Evolutionary conservation across 2,797 vertebrate genomes (phyloP), one percentile per base, ranked within the genome.

Genomic region (Emys orbicularis): DNA sequence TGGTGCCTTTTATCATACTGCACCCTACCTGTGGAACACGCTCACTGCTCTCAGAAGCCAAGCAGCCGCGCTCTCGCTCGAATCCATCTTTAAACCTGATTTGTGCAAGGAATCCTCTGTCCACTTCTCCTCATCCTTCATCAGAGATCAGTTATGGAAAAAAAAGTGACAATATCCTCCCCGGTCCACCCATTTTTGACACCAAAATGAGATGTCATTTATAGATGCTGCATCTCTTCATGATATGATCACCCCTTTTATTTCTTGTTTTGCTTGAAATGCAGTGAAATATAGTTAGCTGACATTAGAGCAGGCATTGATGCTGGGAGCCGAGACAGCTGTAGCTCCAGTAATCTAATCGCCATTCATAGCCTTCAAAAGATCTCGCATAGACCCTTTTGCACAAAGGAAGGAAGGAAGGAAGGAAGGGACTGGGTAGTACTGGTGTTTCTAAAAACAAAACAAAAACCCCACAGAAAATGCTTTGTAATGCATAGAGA

Each of bases 21-120:
- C 9, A 84, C 44, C 52, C 57, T 18, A 0, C 7, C 2, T 19
- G 1, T 0, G 5, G 47, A 89, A 37, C 52, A 34, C 12, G 8
- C 25, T 76, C 21, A 41, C n/a, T 72, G 68, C 21, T 72, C 68
- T 72, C n/a, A 6, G 68, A 72, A 72, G 37, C n/a, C 21, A 72
- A 41, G 37, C n/a, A 72, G 5, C 68, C 4, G 9, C 8, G 2
- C 34, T 9, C 61, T 68, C 19, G 1, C 8, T 44, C 41, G 16
- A 76, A 27, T 16, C 44, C 8, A 13, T 77, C 41, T 77, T 77
- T 49, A 77, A 77, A 74, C 5, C 27, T 61, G 81, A 2, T 37
- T 81, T 56, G 65, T 72, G 18, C 23, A 57, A 72, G 31, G 8
- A 87, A 79, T 29, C 15, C 76, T 65, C 68, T 41, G 9, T 41